These are phyloP conservation scores for Aphelinus certus DNA, from an alignment of 1,140 invertebrate genomes.

Conservation along the genomic window DNA sequence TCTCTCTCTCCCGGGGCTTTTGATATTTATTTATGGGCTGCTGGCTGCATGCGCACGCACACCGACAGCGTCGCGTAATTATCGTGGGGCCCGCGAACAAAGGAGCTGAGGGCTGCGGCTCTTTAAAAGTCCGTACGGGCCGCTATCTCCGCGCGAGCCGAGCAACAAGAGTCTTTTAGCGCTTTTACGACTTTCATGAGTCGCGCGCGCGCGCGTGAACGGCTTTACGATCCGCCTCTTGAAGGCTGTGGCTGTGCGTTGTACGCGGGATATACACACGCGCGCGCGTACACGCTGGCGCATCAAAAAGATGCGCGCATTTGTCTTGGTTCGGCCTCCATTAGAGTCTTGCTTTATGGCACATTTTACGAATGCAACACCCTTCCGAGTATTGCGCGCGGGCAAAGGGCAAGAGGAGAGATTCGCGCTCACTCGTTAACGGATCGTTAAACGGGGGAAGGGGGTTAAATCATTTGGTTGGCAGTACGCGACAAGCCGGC, in stretches of 20 bases:
- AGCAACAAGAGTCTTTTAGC: conserved; percentile 52
- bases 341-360: conserved; percentile 32
- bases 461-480: conserved; percentile 23
- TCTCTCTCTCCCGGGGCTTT: too few species aligned
- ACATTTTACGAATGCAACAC: conserved; percentile 35
- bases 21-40: too few species aligned
- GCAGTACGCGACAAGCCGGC: not conserved
- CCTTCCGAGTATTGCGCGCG: conserved; percentile 22
- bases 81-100: conserved; percentile 20
- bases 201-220: not conserved
- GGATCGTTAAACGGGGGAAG: conserved; percentile 34
- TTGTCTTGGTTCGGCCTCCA: conserved; percentile 38
- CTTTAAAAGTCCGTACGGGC: conserved; percentile 35
- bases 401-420: conserved; percentile 6
- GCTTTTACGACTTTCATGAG: conserved; percentile 56
- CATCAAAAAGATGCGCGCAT: conserved; percentile 31
- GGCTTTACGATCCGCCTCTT: conserved; percentile 39
- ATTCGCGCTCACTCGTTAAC: conserved; percentile 36
- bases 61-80: conserved; percentile 18
- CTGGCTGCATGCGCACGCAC: not conserved
- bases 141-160: conserved; percentile 1
- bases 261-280: not conserved
- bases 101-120: conserved; percentile 31
- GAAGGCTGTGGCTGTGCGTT: conserved; percentile 17
- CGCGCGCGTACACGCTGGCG: conserved; percentile 22